Conservation (phyloP, 2,797 vertebrate genomes). For the Acropternis orthonyx region DNA sequence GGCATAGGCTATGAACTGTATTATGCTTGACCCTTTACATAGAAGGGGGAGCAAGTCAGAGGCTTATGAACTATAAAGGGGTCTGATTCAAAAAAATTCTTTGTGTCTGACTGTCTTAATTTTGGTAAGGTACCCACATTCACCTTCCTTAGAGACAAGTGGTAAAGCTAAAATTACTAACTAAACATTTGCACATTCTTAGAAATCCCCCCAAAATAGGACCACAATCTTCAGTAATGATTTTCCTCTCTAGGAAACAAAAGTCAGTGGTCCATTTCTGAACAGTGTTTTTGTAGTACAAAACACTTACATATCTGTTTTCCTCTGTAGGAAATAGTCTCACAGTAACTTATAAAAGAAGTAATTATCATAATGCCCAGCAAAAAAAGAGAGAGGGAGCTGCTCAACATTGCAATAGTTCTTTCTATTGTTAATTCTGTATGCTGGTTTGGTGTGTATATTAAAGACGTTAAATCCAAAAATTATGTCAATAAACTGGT, state of each 20-base stretch:
- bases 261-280: background rate
- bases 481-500: background rate
- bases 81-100: background rate
- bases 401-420: background rate
- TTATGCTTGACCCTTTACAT: background rate
- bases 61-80: background rate
- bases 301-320: background rate
- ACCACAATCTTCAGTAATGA: background rate
- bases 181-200: background rate
- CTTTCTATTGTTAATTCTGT: background rate
- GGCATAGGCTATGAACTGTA: background rate
- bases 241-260: background rate
- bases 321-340: background rate
- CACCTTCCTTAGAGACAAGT: background rate
- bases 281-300: background rate
- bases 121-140: background rate
- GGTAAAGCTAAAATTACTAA: background rate
- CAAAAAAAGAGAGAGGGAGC: background rate
- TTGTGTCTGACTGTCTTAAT: background rate
- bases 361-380: background rate
- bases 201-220: background rate
- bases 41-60: background rate
- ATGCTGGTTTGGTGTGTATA: background rate
- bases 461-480: background rate
- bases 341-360: background rate